Conservation (phyloP, 1,140 invertebrate genomes). For the Holotrichia oblita region DNA sequence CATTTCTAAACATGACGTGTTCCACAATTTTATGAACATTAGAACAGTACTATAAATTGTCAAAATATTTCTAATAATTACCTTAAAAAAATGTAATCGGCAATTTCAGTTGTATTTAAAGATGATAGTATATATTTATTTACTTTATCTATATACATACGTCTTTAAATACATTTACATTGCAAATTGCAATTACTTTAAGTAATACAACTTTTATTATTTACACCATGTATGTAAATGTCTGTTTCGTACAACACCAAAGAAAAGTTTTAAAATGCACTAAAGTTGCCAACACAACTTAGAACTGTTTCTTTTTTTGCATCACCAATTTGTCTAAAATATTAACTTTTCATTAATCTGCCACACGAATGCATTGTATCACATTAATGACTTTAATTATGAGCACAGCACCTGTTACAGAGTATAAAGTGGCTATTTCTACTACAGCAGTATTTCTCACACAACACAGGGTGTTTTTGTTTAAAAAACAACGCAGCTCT, state of each 20-base stretch:
- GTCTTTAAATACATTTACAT: slow-evolving; percentile 3
- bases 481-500: slow-evolving; percentile 38
- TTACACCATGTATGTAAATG: neutral
- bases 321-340: neutral
- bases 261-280: neutral
- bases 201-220: neutral
- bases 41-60: neutral
- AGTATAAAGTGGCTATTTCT: neutral
- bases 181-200: neutral
- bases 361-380: slow-evolving; percentile 19
- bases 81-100: neutral
- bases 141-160: neutral
- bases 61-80: neutral
- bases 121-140: neutral
- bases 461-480: slow-evolving; percentile 35
- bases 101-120: neutral
- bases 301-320: neutral
- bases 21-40: slow-evolving; percentile 17
- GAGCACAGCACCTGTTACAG: neutral
- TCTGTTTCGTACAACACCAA: neutral
- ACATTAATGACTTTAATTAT: neutral
- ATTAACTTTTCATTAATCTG: slow-evolving; percentile 7
- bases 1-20: neutral
- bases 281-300: neutral
- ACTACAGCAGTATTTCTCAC: neutral